Base-by-base conservation (phyloP, 2,888 invertebrate species). In the Macrophya annulata region DNA sequence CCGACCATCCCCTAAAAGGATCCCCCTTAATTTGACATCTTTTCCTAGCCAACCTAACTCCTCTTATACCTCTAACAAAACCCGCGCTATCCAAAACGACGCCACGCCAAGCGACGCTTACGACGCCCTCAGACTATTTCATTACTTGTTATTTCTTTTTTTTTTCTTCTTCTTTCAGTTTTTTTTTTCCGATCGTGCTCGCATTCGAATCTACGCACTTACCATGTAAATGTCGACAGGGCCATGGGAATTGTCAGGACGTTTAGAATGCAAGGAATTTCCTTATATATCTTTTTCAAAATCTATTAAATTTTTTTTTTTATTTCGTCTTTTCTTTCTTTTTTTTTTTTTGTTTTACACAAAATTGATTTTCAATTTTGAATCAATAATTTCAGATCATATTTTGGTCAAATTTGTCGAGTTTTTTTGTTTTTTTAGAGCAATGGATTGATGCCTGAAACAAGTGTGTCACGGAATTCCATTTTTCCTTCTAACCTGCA, bases 401-500 rank as follows among this genome's bases (percentile, higher is more conserved):
- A 9, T 40, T 9, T 45, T n/a, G n/a, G n/a, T n/a, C n/a, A n/a
- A n/a, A n/a, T n/a, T n/a, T n/a, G n/a, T n/a, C 17, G 12, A 15
- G 10, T 21, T n/a, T 45, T 21, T 8, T 72, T 12, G 40, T 6
- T 6, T 71, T 31, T 8, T 40, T 6, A 1, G 40, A n/a, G 72
- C 8, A 37, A 37, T n/a, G 51, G 51, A 31, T 51, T 40, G 48
- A 51, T 17, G 51, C 55, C 55, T 31, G 17, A 77, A 77, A 77
- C 31, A 55, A 77, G 77, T 77, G 55, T 77, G 77, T 77, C 77
- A 45, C 25, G 37, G 17, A 31, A 21, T 77, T 55, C 77, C 31
- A n/a, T 55, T 55, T 55, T 21, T 17, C 77, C 77, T n/a, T 17
- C 55, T 88, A 88, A 86, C 87, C 88, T 87, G 87, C 86, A 85